These are phyloP conservation scores for Erethizon dorsatum DNA, from an alignment of 2,797 vertebrate species.

Conservation along the genomic window DNA sequence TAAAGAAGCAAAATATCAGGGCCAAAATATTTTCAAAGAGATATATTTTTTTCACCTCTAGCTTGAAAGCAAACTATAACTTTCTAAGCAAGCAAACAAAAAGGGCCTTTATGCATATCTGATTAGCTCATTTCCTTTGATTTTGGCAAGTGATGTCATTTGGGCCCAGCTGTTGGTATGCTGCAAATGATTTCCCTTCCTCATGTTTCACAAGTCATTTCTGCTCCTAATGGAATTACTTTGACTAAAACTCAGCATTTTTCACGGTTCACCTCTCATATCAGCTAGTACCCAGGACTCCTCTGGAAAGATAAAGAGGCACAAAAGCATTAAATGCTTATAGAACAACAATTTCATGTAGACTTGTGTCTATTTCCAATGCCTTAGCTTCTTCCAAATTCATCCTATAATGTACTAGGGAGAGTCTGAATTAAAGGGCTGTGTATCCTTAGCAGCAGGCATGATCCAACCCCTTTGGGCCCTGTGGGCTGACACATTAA, in stretches of 20 bases:
- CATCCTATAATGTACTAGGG: neutral
- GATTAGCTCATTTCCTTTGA: constrained; percentile 88
- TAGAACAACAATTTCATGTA: neutral
- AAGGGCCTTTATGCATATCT: constrained; percentile 87
- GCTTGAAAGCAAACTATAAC: constrained; percentile 83
- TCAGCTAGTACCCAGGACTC: constrained; percentile 87
- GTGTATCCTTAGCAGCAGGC: neutral
- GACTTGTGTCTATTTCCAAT: neutral
- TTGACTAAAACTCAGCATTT: constrained; percentile 83
- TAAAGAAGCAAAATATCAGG: constrained; percentile 86
- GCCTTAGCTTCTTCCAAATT: neutral
- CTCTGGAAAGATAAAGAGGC: constrained; percentile 71
- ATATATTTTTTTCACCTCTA: constrained; percentile 67
- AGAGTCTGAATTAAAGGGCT: neutral
- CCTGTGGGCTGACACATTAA: neutral
- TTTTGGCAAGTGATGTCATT: constrained; percentile 90
- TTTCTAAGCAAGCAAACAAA: constrained; percentile 87
- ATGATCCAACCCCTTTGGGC: neutral
- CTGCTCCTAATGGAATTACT: constrained; percentile 90
- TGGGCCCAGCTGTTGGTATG: constrained; percentile 89
- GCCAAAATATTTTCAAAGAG: constrained; percentile 84
- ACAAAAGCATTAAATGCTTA: constrained; percentile 61
- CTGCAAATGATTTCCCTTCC: constrained; percentile 89
- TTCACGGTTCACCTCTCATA: constrained; percentile 86
- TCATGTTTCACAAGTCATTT: constrained; percentile 90